Evolutionary conservation across 2,888 invertebrate species (phyloP), one percentile per base, ranked within the genome.

Genomic region (Heteromurus nitidus): DNA sequence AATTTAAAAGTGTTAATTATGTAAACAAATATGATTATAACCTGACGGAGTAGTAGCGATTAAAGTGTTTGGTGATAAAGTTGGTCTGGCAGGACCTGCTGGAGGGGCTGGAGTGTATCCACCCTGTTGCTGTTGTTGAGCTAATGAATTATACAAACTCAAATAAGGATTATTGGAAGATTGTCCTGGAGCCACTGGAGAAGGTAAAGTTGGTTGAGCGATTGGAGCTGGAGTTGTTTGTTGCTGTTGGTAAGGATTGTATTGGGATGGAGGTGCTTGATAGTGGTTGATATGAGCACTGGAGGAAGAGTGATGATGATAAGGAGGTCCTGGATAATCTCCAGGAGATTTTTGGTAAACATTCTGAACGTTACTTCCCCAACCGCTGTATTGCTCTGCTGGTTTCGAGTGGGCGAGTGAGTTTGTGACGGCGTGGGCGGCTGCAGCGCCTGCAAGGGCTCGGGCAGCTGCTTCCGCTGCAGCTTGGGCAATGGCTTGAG

Each of bases 391-490:
- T 20, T 80, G 80, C 9, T 65, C 65, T 0, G 70, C 79, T 36
- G 55, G 72, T 31, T n/a, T 79, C 2, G 79, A 58, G 18, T 82
- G 74, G 28, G 82, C 69, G 24, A 84, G 64, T 1, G 81, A 77
- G 44, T 79, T 83, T 18, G 85, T 85, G 1, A 85, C 82, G 1
- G 83, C 85, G 26, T 85, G 85, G 9, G 85, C 85, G 3, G 85
- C 83, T 11, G 83, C 82, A 9, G 83, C 77, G 36, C 80, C 69
- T 3, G 83, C 83, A 2, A 83, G 65, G 2, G 85, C 85, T 50
- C 82, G 72, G 9, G 83, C 83, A 16, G 85, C 85, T 44, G 81
- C 81, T 69, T 83, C 83, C 0, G 82, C 82, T 3, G 85, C 82
- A n/a, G 81, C 83, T 80, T 83, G 81, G 64, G 81, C 82, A 47